Base-by-base conservation (phyloP, 2,888 invertebrate genomes). In the Philaethria dido region DNA sequence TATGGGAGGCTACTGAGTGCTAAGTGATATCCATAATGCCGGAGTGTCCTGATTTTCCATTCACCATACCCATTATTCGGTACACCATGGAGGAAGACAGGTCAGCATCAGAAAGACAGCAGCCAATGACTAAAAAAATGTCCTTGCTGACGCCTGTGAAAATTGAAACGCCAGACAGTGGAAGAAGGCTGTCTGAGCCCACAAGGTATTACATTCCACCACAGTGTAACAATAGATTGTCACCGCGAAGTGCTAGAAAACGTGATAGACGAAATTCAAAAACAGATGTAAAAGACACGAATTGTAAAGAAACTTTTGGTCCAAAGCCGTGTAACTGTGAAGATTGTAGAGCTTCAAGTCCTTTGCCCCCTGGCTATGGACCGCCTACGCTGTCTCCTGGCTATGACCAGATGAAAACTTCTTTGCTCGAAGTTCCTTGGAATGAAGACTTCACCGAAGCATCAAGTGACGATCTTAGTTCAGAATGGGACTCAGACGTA, bases 401-500 rank as follows among this genome's bases (percentile, higher is more conserved):
- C 83, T 97, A 97, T 79, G 96, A 96, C 72, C 96, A 96, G 84
- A 97, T 97, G 92, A 95, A 96, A 77, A 95, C 94, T 77, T 96
- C 95, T 25, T 85, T 97, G 62, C 86, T 97, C 73, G 95, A 96
- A 79, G 97, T 97, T 73, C 96, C 96, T 0, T 93, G 95, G 92
- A 93, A 93, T 36, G 91, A 95, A 71, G 98, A 98, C 80, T 98
- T 96, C 84, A 97, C 97, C 14, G 97, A 97, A 79, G 96, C 97
- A n/a, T 97, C 97, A 74, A 97, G 97, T 81, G 98, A 98, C 85
- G 98, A 98, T 86, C 94, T 98, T 70, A 97, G 97, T 84, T 97
- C 97, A 14, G 98, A 98, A 81, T 98, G 98, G 97, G 97, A 98
- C 82, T 97, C 97, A 1, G 97, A 97, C 86, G 96, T 95, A 8